Conservation (phyloP, 37 sponge, comb jelly and placozoan species). For the Beroe ovata region DNA sequence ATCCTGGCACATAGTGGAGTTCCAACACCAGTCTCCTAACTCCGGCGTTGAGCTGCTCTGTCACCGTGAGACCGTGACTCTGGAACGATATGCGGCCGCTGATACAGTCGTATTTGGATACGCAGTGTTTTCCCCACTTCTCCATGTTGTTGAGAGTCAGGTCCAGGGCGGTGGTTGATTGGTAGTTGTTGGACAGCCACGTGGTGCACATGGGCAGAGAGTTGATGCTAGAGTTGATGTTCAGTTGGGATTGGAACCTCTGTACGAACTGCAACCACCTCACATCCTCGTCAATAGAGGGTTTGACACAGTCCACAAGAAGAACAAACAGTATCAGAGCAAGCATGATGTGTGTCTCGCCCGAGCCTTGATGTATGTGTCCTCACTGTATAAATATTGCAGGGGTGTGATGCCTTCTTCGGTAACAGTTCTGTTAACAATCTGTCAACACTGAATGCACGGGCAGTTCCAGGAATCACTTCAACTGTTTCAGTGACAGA, state of each 20-base stretch:
- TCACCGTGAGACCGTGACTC: constrained; percentile 19
- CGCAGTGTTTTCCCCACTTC: constrained; percentile 50
- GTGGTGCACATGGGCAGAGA: constrained; percentile 54
- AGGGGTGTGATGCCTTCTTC: too few species aligned
- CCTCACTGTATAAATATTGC: too few species aligned
- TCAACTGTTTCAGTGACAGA: background rate
- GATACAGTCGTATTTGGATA: constrained; percentile 9
- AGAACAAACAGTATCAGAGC: background rate
- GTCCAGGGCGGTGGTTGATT: background rate
- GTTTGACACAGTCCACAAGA: background rate
- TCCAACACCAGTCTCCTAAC: constrained; percentile 61
- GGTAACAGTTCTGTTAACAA: too few species aligned
- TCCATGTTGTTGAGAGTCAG: constrained; percentile 1
- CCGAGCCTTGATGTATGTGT: too few species aligned
- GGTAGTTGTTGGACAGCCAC: constrained; percentile 59
- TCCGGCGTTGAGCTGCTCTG: constrained; percentile 47
- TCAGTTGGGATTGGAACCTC: constrained; percentile 9
- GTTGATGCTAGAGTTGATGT: background rate
- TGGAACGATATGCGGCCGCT: constrained; percentile 8
- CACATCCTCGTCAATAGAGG: constrained; percentile 9
- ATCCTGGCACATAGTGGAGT: constrained; percentile 37
- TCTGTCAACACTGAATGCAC: too few species aligned
- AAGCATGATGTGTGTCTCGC: too few species aligned
- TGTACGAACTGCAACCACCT: constrained; percentile 65
- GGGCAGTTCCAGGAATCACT: too few species aligned